Evolutionary conservation across 2,113 vertebrate species (phyloP).

Genomic region (Meleagris gallopavo): DNA sequence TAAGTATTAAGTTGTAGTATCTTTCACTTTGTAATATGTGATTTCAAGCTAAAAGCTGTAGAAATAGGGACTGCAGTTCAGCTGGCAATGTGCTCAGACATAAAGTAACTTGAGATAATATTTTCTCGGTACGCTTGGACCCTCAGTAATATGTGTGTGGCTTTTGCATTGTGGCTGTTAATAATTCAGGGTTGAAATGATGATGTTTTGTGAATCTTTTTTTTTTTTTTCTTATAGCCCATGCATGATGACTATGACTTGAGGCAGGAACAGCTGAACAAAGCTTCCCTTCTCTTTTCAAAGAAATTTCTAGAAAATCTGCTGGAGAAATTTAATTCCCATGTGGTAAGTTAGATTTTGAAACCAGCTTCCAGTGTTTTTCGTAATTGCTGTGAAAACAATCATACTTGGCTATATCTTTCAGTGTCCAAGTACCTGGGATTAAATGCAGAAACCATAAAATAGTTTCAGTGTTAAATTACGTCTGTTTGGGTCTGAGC

Average conservation of each 20-base stretch:
- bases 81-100: background rate
- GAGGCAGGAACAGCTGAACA: conserved; percentile 98
- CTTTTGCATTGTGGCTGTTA: background rate
- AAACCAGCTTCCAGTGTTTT: background rate
- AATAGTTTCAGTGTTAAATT: no score
- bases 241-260: conserved; percentile 99
- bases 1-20: conserved; percentile 80
- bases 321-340: conserved; percentile 96
- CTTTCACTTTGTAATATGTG: background rate
- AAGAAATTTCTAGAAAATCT: conserved; percentile 99
- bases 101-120: background rate
- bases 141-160: background rate
- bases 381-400: background rate
- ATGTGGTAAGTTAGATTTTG: conserved; percentile 87
- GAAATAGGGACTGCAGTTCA: background rate
- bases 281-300: conserved; percentile 97
- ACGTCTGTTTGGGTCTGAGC: background rate
- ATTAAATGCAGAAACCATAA: background rate
- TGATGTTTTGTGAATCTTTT: background rate
- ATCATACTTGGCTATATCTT: background rate
- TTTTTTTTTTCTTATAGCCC: conserved; percentile 79
- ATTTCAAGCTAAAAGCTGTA: background rate
- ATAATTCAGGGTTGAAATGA: background rate
- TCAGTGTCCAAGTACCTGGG: background rate
- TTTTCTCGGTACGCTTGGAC: background rate